These are phyloP conservation scores for Thalassoma bifasciatum DNA, from an alignment of 2,113 vertebrate species.

Conservation along the genomic window DNA sequence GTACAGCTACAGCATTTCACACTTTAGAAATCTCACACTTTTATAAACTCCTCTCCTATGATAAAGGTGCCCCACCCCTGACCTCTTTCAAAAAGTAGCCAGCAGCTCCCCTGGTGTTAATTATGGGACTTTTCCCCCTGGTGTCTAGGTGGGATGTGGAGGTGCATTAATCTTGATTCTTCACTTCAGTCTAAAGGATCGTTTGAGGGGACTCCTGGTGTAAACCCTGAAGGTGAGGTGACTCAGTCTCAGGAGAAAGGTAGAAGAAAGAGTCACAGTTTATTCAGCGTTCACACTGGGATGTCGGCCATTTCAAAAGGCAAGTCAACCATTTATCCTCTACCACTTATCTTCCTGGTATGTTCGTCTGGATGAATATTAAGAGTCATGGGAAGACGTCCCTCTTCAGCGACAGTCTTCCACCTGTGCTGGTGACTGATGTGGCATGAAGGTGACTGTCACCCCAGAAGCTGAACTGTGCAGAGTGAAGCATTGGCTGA, in stretches of 20 bases:
- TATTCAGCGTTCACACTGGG: conserved; percentile 46
- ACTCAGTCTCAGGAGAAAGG: conserved; percentile 59
- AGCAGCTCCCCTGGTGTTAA: conserved; percentile 79
- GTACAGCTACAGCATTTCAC: conserved; percentile 44
- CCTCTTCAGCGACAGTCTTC: conserved; percentile 48
- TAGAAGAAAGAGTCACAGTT: conserved; percentile 40
- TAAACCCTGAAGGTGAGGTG: conserved; percentile 77
- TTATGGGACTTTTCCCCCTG: conserved; percentile 72
- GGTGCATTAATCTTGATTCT: conserved; percentile 86
- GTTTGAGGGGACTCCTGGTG: conserved; percentile 81
- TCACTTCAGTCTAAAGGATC: conserved; percentile 78
- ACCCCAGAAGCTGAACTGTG: conserved; percentile 38
- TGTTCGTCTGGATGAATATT: conserved; percentile 65
- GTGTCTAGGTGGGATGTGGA: conserved; percentile 67
- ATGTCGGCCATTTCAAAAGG: conserved; percentile 48
- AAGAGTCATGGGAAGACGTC: conserved; percentile 47
- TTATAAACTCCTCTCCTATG: conserved; percentile 59
- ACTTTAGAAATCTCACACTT: conserved; percentile 46
- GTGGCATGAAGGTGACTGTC: conserved; percentile 71
- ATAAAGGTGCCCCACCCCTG: conserved; percentile 39
- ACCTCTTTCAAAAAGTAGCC: conserved; percentile 59
- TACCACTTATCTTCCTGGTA: conserved; percentile 42
- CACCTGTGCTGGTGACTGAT: conserved; percentile 59
- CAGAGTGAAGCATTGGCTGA: conserved; percentile 27
- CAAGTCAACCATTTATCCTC: conserved; percentile 54